These are phyloP conservation scores for Balanococcus diminutus DNA, from an alignment of 2,888 invertebrate genomes.

Conservation along the genomic window DNA sequence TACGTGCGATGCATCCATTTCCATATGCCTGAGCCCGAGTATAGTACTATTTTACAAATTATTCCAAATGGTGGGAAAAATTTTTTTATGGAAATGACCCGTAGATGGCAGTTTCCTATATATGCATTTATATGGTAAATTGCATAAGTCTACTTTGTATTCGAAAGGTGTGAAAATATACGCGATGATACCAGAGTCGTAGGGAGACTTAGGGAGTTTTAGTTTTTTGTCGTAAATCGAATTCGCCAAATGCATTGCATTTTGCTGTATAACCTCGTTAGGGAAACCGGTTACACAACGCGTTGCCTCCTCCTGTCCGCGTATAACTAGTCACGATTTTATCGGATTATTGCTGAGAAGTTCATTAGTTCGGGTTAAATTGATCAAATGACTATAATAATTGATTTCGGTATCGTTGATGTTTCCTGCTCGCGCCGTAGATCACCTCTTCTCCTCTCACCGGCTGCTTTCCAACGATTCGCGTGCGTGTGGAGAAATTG, in stretches of 20 bases:
- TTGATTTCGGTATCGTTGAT: background rate
- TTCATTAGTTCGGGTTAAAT: slow-evolving; percentile 29
- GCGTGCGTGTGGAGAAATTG: too few relatives aligned
- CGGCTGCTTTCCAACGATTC: too few relatives aligned
- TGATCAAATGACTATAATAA: slow-evolving; percentile 12
- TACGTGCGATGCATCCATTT: background rate
- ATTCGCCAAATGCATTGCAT: slow-evolving; percentile 17
- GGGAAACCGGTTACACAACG: background rate
- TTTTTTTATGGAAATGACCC: background rate
- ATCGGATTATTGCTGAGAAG: slow-evolving; percentile 9
- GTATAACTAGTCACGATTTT: slow-evolving; percentile 15
- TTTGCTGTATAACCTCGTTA: background rate
- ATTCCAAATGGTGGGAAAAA: background rate
- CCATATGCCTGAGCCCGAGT: background rate
- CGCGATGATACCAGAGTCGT: background rate
- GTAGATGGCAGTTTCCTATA: background rate
- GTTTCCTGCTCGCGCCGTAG: background rate
- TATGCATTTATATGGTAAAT: background rate
- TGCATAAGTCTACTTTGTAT: background rate
- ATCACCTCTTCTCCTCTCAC: background rate
- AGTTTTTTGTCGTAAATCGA: background rate
- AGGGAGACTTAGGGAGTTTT: too few relatives aligned
- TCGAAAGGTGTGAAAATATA: background rate
- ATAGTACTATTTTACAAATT: background rate
- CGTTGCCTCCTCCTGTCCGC: background rate